Conservation (phyloP, 2,797 vertebrate species). For the Buceros bicornis region DNA sequence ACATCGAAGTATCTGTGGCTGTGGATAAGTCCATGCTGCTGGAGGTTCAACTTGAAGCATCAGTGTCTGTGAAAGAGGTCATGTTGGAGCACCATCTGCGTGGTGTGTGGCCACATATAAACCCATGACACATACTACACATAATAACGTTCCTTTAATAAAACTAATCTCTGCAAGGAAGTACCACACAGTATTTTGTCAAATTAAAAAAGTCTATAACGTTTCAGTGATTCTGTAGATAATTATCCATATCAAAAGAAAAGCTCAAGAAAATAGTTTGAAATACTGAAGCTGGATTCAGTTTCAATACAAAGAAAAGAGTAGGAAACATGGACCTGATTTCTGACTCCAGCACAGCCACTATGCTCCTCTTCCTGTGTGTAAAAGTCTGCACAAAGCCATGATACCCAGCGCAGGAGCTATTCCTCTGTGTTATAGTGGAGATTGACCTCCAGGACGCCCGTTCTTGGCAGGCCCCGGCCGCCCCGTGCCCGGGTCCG, state of each 20-base stretch:
- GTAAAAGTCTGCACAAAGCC: not conserved
- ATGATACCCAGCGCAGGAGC: not conserved
- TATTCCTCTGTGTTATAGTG: not conserved
- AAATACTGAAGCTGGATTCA: not conserved
- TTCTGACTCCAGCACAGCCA: not conserved
- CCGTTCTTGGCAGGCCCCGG: no score
- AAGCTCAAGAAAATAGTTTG: not conserved
- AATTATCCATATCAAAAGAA: not conserved
- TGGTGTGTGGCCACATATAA: not conserved
- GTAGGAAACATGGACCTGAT: rapidly evolving
- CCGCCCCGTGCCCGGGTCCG: no score
- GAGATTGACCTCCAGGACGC: not conserved
- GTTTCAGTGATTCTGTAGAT: not conserved
- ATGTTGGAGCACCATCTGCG: not conserved
- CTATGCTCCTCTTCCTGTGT: not conserved
- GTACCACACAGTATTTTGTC: not conserved
- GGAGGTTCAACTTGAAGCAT: not conserved
- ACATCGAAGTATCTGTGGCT: not conserved
- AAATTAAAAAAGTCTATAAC: not conserved
- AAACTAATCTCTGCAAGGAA: not conserved
- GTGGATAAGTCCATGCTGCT: no score
- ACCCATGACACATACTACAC: not conserved
- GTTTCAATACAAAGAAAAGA: not conserved
- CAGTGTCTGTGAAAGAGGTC: not conserved
- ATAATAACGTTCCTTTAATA: not conserved